Base-by-base conservation (phyloP, 2,888 invertebrate genomes). In the Notodromas monacha region DNA sequence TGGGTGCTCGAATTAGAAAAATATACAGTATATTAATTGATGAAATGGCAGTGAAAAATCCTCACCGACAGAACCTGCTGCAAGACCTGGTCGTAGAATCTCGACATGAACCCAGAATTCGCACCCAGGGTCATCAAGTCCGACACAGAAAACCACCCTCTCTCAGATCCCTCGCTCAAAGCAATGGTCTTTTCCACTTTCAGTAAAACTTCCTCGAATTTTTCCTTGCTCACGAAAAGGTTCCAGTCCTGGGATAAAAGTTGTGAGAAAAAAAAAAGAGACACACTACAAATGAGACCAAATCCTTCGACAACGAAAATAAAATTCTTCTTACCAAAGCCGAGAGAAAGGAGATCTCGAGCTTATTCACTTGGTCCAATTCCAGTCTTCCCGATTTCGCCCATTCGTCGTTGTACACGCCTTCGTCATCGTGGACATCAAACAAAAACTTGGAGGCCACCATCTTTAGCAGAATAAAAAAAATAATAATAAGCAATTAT, bases 371-470 rank as follows among this genome's bases (percentile, higher is more conserved):
- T 40, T 65, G 58, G 33, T 60, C 57, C 14, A 66, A 55, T 35
- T 63, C 57, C 38, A 79, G 56, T 34, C 68, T 65, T 10, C 69
- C 73, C 26, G 76, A 70, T 35, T 61, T 59, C 10, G 89, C 84
- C 86, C 89, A 92, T 51, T 84, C 79, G 33, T 68, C 65, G 45
- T 79, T 67, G 45, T 72, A 65, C 37, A 77, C 73, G 48, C 79
- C 77, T 44, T 81, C 81, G 37, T 73, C 69, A 45, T 76, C 74
- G 26, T 79, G 81, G 42, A 76, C 72, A 43, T 84, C 81, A 50
- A 84, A 73, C 40, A 81, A 55, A 51, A 77, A 86, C 56, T 92
- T 92, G 42, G 77, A 81, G 32, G 89, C 84, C 41, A 89, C 68
- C 70, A 89, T 72, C 84, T 84, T 33, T 4, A 37, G 36, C 30